phyloP scores from a whole-genome alignment of 2,888 invertebrate genomes.

The Sesia bembeciformis region DNA sequence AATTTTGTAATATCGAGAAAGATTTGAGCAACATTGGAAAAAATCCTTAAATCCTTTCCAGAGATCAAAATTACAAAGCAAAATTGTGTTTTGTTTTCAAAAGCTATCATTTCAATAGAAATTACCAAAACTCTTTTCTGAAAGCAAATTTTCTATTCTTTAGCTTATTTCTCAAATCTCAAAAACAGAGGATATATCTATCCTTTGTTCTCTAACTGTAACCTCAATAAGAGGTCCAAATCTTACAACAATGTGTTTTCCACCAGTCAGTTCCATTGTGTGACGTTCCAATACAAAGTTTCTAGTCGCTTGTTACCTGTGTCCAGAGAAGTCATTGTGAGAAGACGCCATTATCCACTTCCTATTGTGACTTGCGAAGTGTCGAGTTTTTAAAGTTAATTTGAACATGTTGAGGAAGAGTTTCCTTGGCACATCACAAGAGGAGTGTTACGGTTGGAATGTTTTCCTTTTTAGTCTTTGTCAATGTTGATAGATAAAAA shows the following conservation, averaged over 20 bases:
- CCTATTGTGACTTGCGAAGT: neutral
- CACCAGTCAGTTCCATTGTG: neutral
- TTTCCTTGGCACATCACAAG: constrained; percentile 46
- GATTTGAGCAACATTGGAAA: no score
- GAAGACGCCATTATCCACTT: neutral
- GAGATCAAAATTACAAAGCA: no score
- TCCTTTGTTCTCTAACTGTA: neutral
- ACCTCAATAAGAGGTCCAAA: neutral
- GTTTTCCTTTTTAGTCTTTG: neutral
- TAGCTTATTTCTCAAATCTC: no score
- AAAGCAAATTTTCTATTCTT: no score
- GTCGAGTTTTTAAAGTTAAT: neutral
- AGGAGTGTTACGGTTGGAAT: constrained; percentile 44
- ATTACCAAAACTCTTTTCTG: no score
- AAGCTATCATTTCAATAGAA: no score
- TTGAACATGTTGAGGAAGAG: constrained; percentile 32
- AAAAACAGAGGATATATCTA: no score
- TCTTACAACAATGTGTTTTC: neutral
- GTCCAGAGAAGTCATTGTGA: neutral
- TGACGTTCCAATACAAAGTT: neutral
- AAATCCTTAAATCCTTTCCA: no score
- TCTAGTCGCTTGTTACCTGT: neutral
- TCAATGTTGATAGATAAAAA: neutral
- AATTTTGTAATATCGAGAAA: no score
- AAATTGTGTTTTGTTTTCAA: no score